These are phyloP conservation scores for Melanostoma scalare DNA, from an alignment of 2,888 invertebrate species.

Conservation along the genomic window DNA sequence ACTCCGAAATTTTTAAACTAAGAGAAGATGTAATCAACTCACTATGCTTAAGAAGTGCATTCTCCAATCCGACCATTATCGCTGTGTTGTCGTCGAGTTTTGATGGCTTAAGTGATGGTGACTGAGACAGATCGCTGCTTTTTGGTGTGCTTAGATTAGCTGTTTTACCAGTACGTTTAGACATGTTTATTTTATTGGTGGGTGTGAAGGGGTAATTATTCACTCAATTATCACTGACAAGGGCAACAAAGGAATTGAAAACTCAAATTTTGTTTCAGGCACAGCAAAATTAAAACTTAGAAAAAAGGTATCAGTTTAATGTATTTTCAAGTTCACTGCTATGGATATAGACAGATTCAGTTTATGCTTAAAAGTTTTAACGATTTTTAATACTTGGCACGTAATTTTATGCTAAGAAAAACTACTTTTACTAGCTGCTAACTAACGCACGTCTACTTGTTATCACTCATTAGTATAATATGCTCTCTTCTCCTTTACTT, in stretches of 20 bases:
- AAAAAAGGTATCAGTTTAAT: background rate
- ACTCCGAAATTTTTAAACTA: no score
- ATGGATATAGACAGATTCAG: slow-evolving; percentile 7
- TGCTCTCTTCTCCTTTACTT: no score
- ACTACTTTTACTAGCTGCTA: no score
- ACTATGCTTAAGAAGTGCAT: slow-evolving; percentile 1
- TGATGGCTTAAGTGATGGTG: background rate
- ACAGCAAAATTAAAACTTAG: background rate
- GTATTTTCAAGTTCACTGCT: background rate
- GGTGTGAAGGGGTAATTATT: slow-evolving; percentile 5
- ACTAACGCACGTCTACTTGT: no score
- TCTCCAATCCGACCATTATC: background rate
- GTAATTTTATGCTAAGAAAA: slow-evolving; percentile 4
- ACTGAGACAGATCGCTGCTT: background rate
- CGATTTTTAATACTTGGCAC: slow-evolving; percentile 8
- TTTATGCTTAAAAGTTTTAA: slow-evolving; percentile 11
- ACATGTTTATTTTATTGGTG: background rate
- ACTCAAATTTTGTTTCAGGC: background rate
- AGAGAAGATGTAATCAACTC: no score
- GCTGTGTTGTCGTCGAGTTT: background rate
- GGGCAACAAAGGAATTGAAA: background rate
- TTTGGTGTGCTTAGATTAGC: background rate
- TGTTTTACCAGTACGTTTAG: background rate
- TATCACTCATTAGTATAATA: no score
- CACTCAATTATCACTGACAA: slow-evolving; percentile 5